Percentiles rank a stretch among this genome's conserved stretches.
Evolutionary conservation across 1,140 invertebrate genomes (phyloP).

Genomic region (Aphelenchoides besseyi): DNA sequence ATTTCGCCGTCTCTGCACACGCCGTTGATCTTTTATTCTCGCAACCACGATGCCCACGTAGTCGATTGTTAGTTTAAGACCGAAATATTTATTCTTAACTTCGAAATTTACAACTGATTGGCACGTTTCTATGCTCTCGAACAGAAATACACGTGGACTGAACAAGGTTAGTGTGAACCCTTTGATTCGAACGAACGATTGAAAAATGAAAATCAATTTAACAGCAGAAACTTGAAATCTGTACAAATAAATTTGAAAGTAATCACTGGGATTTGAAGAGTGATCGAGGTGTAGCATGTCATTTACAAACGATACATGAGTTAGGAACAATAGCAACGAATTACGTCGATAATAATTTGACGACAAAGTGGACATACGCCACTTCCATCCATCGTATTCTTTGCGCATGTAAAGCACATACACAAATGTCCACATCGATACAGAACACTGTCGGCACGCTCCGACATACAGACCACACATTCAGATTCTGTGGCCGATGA

Average conservation of each 20-base stretch:
- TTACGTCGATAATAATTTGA: conserved; percentile 6
- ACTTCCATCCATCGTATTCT: neutral
- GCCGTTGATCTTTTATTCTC: too few species aligned
- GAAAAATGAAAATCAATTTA: neutral
- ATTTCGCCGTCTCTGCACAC: too few species aligned
- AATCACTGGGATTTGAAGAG: neutral
- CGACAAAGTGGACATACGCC: conserved; percentile 3
- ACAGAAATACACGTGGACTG: neutral
- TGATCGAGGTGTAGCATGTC: neutral
- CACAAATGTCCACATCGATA: conserved; percentile 98
- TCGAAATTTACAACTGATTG: neutral
- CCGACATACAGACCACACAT: conserved; percentile 92
- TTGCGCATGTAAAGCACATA: conserved; percentile 73
- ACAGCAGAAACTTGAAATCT: neutral
- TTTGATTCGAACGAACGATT: too few species aligned
- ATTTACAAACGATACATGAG: neutral
- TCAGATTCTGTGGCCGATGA: conserved; percentile 65
- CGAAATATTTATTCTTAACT: neutral
- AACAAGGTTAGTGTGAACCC: neutral
- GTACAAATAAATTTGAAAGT: neutral
- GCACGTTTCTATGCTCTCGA: too few species aligned
- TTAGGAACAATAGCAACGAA: conserved; percentile 6
- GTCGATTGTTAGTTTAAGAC: neutral
- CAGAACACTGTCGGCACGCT: conserved; percentile 82
- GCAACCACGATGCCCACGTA: neutral